Conservation (phyloP, 2,113 vertebrate genomes). For the Callospermophilus lateralis region DNA sequence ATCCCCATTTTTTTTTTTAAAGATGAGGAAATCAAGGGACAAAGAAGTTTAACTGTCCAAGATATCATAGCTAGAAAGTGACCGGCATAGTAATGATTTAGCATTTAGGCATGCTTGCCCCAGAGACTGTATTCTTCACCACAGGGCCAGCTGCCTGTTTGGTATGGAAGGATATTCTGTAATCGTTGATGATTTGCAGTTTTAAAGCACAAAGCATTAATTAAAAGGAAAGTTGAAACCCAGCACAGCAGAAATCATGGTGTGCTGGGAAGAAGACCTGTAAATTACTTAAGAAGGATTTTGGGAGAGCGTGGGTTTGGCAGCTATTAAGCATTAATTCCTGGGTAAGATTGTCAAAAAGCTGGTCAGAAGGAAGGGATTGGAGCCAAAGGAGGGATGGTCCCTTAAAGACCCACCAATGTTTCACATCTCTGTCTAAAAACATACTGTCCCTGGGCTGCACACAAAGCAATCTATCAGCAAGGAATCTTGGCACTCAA, state of each 20-base stretch:
- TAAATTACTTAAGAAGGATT: background rate
- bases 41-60: background rate
- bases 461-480: background rate
- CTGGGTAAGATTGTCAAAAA: background rate
- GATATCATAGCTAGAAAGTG: background rate
- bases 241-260: background rate
- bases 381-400: background rate
- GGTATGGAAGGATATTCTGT: background rate
- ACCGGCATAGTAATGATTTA: background rate
- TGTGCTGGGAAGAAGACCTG: background rate
- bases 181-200: background rate
- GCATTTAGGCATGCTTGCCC: background rate
- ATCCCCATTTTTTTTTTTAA: background rate
- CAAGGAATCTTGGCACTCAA: background rate
- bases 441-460: background rate
- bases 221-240: slow-evolving; percentile 30
- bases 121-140: background rate
- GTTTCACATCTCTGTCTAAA: background rate
- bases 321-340: background rate
- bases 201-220: background rate
- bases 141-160: background rate
- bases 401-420: background rate
- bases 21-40: background rate
- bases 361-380: background rate
- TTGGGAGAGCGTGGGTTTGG: background rate